Base-by-base conservation (phyloP, 2,888 invertebrate genomes). In the Muscina levida region DNA sequence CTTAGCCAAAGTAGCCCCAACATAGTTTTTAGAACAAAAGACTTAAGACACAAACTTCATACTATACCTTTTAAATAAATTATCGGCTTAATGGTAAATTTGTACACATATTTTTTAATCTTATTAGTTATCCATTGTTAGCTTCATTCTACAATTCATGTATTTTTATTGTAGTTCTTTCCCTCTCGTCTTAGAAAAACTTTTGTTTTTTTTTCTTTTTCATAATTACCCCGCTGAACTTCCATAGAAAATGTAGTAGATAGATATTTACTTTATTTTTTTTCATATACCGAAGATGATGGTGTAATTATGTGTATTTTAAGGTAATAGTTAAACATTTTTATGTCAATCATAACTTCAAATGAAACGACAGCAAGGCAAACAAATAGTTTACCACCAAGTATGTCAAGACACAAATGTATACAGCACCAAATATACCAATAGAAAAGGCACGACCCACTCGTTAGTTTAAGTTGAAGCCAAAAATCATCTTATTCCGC, bases 281-380 rank as follows among this genome's bases (percentile, higher is more conserved):
- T 53, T 51, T 42, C 59, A 67, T 44, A 44, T n/a, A n/a, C 17
- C 15, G 19, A 13, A 42, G 68, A 68, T 74, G 77, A 48, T 70
- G 73, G 44, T n/a, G n/a, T 51, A 77, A 74, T 77, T 77, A 81
- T 81, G 77, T 72, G 77, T 81, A 72, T 74, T 81, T 81, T 81
- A 81, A 81, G 77, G 81, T 81, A 81, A 81, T 74, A 73, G 77
- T 81, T 22, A 77, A 81, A 77, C 77, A 81, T 81, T 77, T 81
- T 81, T 68, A 74, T 81, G 81, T 81, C 81, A 81, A 81, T 81
- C 81, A 81, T 62, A 62, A n/a, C n/a, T n/a, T n/a, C n/a, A n/a
- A n/a, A n/a, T n/a, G n/a, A n/a, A n/a, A 62, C 42, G 37, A 56
- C 24, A 22, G n/a, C 42, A 22, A 39, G 2, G 22, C 11, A 48